Evolutionary conservation across 35 echinoderm and acorn worm genomes (phyloP), one percentile per base, ranked within the genome.

Genomic region (Strongylocentrotus purpuratus): DNA sequence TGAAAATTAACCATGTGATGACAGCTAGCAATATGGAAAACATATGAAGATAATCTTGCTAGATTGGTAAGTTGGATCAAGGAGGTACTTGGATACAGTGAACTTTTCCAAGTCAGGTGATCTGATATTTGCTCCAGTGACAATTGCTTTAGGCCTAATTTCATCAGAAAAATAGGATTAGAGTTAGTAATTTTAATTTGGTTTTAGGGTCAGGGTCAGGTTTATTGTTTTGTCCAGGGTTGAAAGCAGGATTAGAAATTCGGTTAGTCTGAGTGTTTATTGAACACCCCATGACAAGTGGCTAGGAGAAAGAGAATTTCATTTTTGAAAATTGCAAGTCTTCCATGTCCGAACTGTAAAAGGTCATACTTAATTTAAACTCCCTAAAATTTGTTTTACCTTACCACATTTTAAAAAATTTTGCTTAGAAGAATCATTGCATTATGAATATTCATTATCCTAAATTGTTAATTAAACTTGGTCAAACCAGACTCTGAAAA

Each of bases 1-100:
- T 78, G 65, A 78, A 70, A 78, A 78, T 78, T 78, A 78, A 78
- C 65, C 65, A 78, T 78, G 65, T 78, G 65, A 78, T 78, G 65
- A 78, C 65, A 78, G 65, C 20, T 22, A 78, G 65, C 65, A 78
- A 78, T 78, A n/a, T 78, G 65, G 65, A 78, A 78, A 78, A 78
- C 65, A 78, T 78, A 78, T 78, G 65, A 78, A 78, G 28, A 78
- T 78, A 78, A 78, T 78, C 20, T 78, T 28, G 6, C 28, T 22
- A 78, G 65, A 78, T 78, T 22, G 65, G 2, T n/a, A n/a, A 78
- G 7, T n/a, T 7, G 18, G n/a, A n/a, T n/a, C n/a, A n/a, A n/a
- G n/a, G n/a, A n/a, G n/a, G n/a, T n/a, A n/a, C n/a, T n/a, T n/a
- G n/a, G 65, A 78, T 78, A 78, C 65, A 78, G 65, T n/a, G 28